Conservation (phyloP, 2,113 vertebrate genomes). For the Vanacampus margaritifer region DNA sequence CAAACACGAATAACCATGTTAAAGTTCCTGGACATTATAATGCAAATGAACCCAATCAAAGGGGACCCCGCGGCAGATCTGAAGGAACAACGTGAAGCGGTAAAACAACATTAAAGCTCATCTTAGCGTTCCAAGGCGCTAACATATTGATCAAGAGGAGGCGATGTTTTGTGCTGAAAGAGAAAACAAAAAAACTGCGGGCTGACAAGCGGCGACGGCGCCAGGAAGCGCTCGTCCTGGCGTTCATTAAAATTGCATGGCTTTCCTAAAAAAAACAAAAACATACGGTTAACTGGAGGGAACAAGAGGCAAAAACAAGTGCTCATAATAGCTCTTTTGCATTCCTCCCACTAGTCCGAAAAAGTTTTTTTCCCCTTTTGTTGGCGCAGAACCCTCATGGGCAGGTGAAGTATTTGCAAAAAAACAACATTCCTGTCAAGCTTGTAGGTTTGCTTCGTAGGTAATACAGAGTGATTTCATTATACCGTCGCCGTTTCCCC, state of each 20-base stretch:
- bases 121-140: slow-evolving; percentile 42
- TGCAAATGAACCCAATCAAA: slow-evolving; percentile 58
- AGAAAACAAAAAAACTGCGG: slow-evolving; percentile 31
- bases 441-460: slow-evolving; percentile 50
- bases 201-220: slow-evolving; percentile 31
- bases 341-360: slow-evolving; percentile 74
- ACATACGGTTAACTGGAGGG: slow-evolving; percentile 61
- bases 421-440: slow-evolving; percentile 65
- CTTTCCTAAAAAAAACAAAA: slow-evolving; percentile 53
- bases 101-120: slow-evolving; percentile 65
- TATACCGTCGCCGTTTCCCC: slow-evolving; percentile 81
- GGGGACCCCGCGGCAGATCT: slow-evolving; percentile 56
- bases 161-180: slow-evolving; percentile 45
- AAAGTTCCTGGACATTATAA: slow-evolving; percentile 49
- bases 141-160: slow-evolving; percentile 62
- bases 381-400: slow-evolving; percentile 82
- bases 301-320: slow-evolving; percentile 45
- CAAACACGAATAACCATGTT: slow-evolving; percentile 37
- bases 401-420: slow-evolving; percentile 76
- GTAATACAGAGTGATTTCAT: slow-evolving; percentile 78
- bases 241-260: slow-evolving; percentile 65
- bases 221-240: slow-evolving; percentile 40
- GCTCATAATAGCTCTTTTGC: slow-evolving; percentile 75
- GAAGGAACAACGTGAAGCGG: slow-evolving; percentile 69
- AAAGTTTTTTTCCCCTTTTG: slow-evolving; percentile 81